A percentile compares a stretch with the other conserved stretches of the same genome.
phyloP scores from a whole-genome alignment of 2,888 invertebrate species.

The Acronicta aceris region DNA sequence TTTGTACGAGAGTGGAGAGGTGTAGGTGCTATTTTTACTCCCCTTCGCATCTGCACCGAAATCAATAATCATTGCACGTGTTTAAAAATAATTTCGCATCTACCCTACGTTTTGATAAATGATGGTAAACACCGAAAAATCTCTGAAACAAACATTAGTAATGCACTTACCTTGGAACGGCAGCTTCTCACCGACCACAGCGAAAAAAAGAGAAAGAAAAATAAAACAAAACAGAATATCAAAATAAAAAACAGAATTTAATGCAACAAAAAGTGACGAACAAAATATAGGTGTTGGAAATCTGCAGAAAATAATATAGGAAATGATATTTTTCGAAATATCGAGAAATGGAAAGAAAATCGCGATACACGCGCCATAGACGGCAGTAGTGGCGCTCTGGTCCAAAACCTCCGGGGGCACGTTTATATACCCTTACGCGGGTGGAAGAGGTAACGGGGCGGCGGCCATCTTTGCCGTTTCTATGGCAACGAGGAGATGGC shows the following conservation, averaged over 20 bases:
- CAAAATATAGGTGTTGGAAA: conserved; percentile 42
- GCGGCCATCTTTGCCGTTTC: conserved; percentile 86
- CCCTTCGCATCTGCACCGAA: conserved; percentile 66
- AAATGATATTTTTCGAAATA: conserved; percentile 65
- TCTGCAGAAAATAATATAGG: conserved; percentile 51
- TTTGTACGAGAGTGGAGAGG: conserved; percentile 49
- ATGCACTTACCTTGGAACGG: conserved; percentile 72
- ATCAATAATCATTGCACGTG: conserved; percentile 71
- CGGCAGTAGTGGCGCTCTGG: conserved; percentile 84
- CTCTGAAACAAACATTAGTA: conserved; percentile 50
- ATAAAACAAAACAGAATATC: conserved; percentile 54
- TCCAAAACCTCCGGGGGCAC: conserved; percentile 65
- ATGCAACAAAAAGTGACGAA: conserved; percentile 44
- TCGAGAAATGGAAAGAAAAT: conserved; percentile 63
- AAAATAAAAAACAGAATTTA: conserved; percentile 61
- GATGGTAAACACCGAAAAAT: conserved; percentile 8
- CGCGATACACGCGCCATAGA: conserved; percentile 67
- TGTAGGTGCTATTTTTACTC: conserved; percentile 69
- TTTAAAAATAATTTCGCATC: conserved; percentile 42
- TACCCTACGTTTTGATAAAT: conserved; percentile 12
- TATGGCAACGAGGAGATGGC: conserved; percentile 87
- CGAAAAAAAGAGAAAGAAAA: conserved; percentile 60
- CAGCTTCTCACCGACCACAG: conserved; percentile 68
- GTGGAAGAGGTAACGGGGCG: conserved; percentile 70
- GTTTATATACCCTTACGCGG: conserved; percentile 77